Evolutionary conservation across 2,888 invertebrate species (phyloP).

Genomic region (Ectemnius lituratus): DNA sequence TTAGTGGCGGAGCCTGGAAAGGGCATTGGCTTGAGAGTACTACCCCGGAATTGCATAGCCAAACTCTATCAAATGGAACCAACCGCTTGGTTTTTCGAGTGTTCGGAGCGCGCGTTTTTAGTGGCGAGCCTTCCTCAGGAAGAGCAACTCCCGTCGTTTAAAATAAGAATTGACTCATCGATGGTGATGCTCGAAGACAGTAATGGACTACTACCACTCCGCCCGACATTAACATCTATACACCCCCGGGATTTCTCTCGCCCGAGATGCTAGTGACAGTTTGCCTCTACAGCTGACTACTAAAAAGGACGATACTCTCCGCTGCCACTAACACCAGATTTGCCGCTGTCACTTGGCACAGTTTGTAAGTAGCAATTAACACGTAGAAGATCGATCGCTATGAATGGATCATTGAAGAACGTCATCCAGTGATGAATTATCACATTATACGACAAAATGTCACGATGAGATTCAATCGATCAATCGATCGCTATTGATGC

Average conservation of each 20-base stretch:
- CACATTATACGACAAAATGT: background rate
- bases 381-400: no score
- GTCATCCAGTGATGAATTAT: background rate
- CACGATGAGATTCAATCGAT: background rate
- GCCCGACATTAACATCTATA: no score
- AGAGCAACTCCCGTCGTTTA: background rate
- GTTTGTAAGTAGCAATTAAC: no score
- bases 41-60: background rate
- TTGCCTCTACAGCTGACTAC: no score
- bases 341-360: no score
- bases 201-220: no score
- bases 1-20: background rate
- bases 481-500: background rate
- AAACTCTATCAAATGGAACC: background rate
- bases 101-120: background rate
- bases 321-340: no score
- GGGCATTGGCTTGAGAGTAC: background rate
- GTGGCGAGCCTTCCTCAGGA: conserved; percentile 2
- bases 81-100: background rate
- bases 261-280: no score
- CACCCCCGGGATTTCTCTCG: no score
- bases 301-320: no score
- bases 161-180: conserved; percentile 9
- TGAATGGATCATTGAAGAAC: no score
- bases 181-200: background rate